Base-by-base conservation (phyloP, 2,113 vertebrate genomes). In the Pluvialis apricaria region DNA sequence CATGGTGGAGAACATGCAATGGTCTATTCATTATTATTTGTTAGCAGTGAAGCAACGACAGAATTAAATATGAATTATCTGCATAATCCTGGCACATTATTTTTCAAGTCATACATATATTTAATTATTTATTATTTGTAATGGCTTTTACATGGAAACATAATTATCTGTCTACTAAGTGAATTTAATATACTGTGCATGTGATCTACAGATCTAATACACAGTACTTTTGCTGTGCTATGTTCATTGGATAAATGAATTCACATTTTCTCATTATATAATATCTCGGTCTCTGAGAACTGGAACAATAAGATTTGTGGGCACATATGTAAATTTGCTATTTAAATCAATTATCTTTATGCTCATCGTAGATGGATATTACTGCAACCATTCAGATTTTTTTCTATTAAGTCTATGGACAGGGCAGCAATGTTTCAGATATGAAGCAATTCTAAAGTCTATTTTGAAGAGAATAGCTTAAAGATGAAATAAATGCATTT, bases 41-140 rank as follows among this genome's bases (percentile, higher is more conserved):
- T 82, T 94, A 85, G 42, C 40, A 79, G 16, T 42, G 75, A 86
- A 71, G 38, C 45, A 72, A 70, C 71, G 88, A 15, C 42, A 92
- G 71, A 96, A 95, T 95, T 94, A 95, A 91, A 75, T 87, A 91
- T 85, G 34, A 95, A 87, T 91, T 95, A 80, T 85, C 78, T 92
- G 44, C 58, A 71, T 91, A 84, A 82, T 94, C 47, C 34, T 85
- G 89, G 32, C 89, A 95, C 16, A 31, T 80, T 84, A 92, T 94
- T 94, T 82, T 13, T 96, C 71, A 88, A 70, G 58, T 68, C 57
- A 79, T 77, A 77, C 4, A 5, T 86, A 38, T 82, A 82, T 85
- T 96, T 85, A 94, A 94, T 92, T 89, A 88, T 95, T 94, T 94
- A 94, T 91, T 85, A 82, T 86, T 95, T 94, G 11, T 79, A 94